Evolutionary conservation across 1,140 invertebrate species (phyloP), one percentile per base, ranked within the genome.

Genomic region (Leptopilina clavipes): DNA sequence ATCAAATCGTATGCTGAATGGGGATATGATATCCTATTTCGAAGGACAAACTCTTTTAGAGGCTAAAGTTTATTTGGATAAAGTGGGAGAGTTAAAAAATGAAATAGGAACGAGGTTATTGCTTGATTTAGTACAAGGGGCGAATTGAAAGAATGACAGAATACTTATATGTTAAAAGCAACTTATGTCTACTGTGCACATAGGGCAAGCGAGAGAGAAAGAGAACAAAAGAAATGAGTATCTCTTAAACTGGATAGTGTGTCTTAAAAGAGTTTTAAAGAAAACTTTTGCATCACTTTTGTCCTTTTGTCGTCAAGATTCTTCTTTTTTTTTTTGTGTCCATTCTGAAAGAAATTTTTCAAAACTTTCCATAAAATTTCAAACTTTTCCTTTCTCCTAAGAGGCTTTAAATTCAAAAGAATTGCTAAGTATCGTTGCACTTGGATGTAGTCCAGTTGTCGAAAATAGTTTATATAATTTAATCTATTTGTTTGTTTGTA

Each of bases 81-180:
- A 11, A 19, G 6, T n/a, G 9, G 18, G 12, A 6, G 56, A 12
- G 10, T n/a, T n/a, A 10, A 65, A 31, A 65, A 65, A 37, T 25
- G 12, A 65, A 65, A 65, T 65, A n/a, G 59, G 59, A 3, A 31
- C 59, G n/a, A 65, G 59, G 59, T 65, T 65, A 65, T 65, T 31
- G 22, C 19, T 31, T 22, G 25, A 65, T 31, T 65, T 65, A 31
- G 56, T 22, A 25, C 56, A 59, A 59, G 25, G 59, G 59, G 2
- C 37, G 37, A 9, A 31, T 65, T 65, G 59, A 14, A 65, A 65
- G 5, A 6, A 31, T 31, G 59, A 1, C 59, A 3, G 5, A 31
- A 65, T 65, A 25, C 56, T 65, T 65, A 65, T 59, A 59, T 65
- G 59, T 37, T 65, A 31, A 37, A 37, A 31, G 56, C 19, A n/a